A percentile compares a stretch with the other conserved stretches of the same genome.
Conservation (phyloP, 2,888 invertebrate species). For the Chelonus formosanus region DNA sequence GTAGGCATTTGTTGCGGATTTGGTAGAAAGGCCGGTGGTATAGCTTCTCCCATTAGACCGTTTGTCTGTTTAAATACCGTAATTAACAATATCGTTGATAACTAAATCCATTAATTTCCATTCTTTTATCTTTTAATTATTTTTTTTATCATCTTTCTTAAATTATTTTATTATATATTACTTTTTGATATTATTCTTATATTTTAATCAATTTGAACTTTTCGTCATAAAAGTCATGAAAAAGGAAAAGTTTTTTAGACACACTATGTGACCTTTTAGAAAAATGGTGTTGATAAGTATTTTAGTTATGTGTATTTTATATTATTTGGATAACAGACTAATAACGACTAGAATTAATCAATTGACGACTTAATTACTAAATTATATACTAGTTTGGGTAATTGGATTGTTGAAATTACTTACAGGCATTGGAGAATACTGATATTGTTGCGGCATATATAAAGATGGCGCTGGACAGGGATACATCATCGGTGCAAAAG, state of each 20-base stretch:
- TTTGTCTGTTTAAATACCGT: slow-evolving; percentile 64
- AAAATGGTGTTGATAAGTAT: not conserved
- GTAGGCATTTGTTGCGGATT: slow-evolving; percentile 70
- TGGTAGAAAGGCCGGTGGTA: slow-evolving; percentile 67
- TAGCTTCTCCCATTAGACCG: slow-evolving; percentile 65
- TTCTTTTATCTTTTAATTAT: not conserved
- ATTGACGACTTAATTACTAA: not conserved
- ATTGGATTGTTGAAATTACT: slow-evolving; percentile 40
- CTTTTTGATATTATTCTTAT: too few relatives aligned
- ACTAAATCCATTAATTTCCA: slow-evolving; percentile 12
- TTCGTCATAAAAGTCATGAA: too few relatives aligned
- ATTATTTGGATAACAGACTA: not conserved
- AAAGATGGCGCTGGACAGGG: slow-evolving; percentile 63
- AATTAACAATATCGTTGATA: slow-evolving; percentile 52
- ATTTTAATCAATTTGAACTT: too few relatives aligned
- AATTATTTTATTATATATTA: not conserved
- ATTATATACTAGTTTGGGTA: slow-evolving; percentile 5
- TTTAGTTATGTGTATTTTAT: not conserved
- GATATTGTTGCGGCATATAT: slow-evolving; percentile 64
- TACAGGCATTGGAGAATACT: slow-evolving; percentile 64
- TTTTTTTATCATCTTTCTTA: not conserved
- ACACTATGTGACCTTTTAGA: not conserved
- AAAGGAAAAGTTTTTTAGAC: too few relatives aligned
- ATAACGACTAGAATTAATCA: not conserved
- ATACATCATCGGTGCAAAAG: slow-evolving; percentile 63